These are phyloP conservation scores for Rhinogobio ventralis DNA, from an alignment of 2,797 vertebrate genomes.

Conservation along the genomic window DNA sequence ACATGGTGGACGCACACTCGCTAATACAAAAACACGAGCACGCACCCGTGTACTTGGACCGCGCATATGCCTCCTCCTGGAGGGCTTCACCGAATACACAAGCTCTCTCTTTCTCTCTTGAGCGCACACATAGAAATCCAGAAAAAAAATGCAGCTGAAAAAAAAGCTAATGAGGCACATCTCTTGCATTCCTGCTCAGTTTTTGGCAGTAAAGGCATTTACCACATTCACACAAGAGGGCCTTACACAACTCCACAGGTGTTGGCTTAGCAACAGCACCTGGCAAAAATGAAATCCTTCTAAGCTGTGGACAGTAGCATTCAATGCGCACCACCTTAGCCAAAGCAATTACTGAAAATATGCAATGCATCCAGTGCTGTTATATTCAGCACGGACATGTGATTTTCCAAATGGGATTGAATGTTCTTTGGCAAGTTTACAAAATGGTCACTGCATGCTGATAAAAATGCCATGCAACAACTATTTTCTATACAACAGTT, in stretches of 20 bases:
- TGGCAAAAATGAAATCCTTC: slow-evolving; percentile 32
- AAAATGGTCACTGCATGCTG: slow-evolving; percentile 17
- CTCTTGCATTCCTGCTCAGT: slow-evolving; percentile 37
- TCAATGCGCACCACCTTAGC: slow-evolving; percentile 15
- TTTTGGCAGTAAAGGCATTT: slow-evolving; percentile 38
- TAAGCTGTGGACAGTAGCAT: slow-evolving; percentile 10
- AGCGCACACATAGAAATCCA: slow-evolving; percentile 23
- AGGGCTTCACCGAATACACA: slow-evolving; percentile 33
- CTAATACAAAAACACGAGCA: slow-evolving; percentile 42
- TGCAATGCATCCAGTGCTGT: slow-evolving; percentile 36
- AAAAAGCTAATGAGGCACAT: slow-evolving; percentile 77
- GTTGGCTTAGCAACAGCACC: slow-evolving; percentile 49
- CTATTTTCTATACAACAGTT: not conserved
- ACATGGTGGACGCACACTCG: slow-evolving; percentile 42
- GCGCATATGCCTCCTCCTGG: not conserved
- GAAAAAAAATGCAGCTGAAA: slow-evolving; percentile 74
- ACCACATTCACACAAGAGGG: slow-evolving; percentile 34
- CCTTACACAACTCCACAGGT: slow-evolving; percentile 57
- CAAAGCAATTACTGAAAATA: slow-evolving; percentile 53
- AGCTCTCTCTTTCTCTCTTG: slow-evolving; percentile 20
- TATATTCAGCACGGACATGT: slow-evolving; percentile 39
- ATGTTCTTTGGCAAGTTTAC: slow-evolving; percentile 25
- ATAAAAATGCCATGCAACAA: not conserved
- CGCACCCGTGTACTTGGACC: slow-evolving; percentile 42
- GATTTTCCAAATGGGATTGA: slow-evolving; percentile 45